phyloP scores from a whole-genome alignment of 2,113 vertebrate genomes.

The Plestiodon gilberti region DNA sequence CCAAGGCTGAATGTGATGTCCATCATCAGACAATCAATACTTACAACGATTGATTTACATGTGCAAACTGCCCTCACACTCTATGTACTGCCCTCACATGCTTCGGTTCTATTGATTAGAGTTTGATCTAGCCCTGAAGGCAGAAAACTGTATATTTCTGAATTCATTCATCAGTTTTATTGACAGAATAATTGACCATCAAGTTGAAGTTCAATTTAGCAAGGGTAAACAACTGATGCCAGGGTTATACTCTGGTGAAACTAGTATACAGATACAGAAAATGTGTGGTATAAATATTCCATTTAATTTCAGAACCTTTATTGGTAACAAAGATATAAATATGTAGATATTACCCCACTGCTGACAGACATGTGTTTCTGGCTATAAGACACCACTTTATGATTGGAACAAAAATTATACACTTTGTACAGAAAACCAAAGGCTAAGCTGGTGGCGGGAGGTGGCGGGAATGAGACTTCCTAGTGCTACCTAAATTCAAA shows the following conservation, averaged over 20 bases:
- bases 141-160: neutral
- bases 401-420: neutral
- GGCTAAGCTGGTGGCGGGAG: neutral
- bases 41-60: neutral
- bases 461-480: neutral
- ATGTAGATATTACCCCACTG: neutral
- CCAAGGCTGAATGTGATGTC: neutral
- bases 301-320: no score
- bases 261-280: neutral
- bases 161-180: neutral
- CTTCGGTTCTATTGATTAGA: neutral
- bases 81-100: neutral
- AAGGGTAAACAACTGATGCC: neutral
- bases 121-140: neutral
- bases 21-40: neutral
- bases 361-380: neutral
- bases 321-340: no score
- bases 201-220: slow-evolving; percentile 2
- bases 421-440: slow-evolving; percentile 25
- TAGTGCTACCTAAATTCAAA: slow-evolving; percentile 21
- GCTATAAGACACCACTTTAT: neutral
- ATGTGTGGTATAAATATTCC: neutral
- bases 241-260: neutral
- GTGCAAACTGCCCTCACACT: neutral
- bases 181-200: neutral